A percentile compares a stretch with the other conserved stretches of the same genome.
These are phyloP conservation scores for Oconnorella tubifera DNA, from an alignment of 2,888 invertebrate genomes.

Conservation along the genomic window DNA sequence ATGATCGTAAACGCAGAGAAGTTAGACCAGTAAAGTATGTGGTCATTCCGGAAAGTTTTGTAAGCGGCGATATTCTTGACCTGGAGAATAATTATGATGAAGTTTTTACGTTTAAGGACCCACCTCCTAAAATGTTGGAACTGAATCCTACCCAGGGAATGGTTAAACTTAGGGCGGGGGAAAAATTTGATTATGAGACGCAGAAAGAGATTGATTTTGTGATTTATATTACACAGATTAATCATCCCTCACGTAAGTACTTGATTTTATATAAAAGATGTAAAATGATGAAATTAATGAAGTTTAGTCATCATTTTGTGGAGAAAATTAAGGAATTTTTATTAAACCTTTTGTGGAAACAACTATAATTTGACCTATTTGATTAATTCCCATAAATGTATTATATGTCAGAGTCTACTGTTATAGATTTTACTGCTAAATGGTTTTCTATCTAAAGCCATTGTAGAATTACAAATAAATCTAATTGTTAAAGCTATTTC, in stretches of 20 bases:
- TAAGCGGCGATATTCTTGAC: conserved; percentile 17
- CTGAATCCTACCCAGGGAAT: conserved; percentile 26
- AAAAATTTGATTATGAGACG: conserved; percentile 70
- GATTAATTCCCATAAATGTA: too few relatives aligned
- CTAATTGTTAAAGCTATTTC: too few relatives aligned
- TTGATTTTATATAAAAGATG: conserved; percentile 3
- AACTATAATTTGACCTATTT: too few relatives aligned
- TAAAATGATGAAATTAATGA: too few relatives aligned
- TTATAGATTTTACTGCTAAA: too few relatives aligned
- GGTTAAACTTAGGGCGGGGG: conserved; percentile 23
- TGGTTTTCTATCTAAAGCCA: too few relatives aligned
- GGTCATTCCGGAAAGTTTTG: conserved; percentile 23
- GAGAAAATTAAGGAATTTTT: too few relatives aligned
- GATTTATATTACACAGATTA: conserved; percentile 38
- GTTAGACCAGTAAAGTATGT: conserved; percentile 17
- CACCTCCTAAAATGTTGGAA: conserved; percentile 27
- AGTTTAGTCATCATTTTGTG: too few relatives aligned
- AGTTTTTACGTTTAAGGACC: conserved; percentile 31
- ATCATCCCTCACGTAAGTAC: conserved; percentile 30
- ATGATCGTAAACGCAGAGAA: conserved; percentile 12
- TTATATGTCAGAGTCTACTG: too few relatives aligned
- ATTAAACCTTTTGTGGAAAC: too few relatives aligned
- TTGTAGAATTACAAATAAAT: too few relatives aligned
- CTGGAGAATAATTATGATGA: conserved; percentile 24
- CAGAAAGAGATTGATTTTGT: conserved; percentile 52